phyloP scores from a whole-genome alignment of 2,888 invertebrate species.

The Eupithecia vulgata region DNA sequence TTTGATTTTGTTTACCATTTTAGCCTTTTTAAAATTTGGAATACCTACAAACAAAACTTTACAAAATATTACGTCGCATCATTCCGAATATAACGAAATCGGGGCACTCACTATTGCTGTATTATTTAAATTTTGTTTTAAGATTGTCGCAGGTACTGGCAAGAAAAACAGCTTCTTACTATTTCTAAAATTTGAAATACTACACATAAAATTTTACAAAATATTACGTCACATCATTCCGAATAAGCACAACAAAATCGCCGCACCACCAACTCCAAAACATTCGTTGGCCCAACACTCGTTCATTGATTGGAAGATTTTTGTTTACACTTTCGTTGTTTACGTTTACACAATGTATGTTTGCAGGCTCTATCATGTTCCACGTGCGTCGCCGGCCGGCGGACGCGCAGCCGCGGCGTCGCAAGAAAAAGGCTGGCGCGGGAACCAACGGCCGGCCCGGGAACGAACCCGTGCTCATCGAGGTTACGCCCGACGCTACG shows the following conservation, averaged over 20 bases:
- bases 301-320: neutral
- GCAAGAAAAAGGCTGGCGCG: conserved; percentile 90
- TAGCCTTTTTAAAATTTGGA: too few relatives aligned
- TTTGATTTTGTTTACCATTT: too few relatives aligned
- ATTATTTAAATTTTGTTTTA: neutral
- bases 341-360: conserved; percentile 21
- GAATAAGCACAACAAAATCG: neutral
- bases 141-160: neutral
- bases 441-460: conserved; percentile 83
- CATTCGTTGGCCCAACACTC: neutral
- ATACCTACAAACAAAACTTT: too few relatives aligned
- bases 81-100: too few relatives aligned
- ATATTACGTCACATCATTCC: neutral
- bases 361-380: conserved; percentile 97
- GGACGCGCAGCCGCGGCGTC: conserved; percentile 94
- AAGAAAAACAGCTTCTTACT: neutral
- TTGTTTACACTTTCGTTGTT: neutral
- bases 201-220: neutral
- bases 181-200: neutral
- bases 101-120: neutral
- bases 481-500: conserved; percentile 91
- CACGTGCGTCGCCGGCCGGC: conserved; percentile 97
- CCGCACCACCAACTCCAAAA: neutral
- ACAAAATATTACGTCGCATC: too few relatives aligned
- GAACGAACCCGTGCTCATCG: conserved; percentile 87